phyloP scores from a whole-genome alignment of 2,888 invertebrate species.

The Aphidoletes aphidimyza region DNA sequence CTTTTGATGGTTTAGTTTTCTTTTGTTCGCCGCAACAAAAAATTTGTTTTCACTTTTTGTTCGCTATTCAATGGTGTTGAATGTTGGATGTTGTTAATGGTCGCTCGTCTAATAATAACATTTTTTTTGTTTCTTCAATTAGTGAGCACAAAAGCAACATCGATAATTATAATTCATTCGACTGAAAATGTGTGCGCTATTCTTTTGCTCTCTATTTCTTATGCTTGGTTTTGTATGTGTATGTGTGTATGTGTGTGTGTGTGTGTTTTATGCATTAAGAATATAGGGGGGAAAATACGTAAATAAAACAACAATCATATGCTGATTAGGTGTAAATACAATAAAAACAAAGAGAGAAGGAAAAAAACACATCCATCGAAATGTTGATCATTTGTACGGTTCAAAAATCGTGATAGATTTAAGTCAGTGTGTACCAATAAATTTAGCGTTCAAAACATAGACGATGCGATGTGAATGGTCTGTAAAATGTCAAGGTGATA shows the following conservation, averaged over 20 bases:
- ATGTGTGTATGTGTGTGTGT: background rate
- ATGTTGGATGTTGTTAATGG: background rate
- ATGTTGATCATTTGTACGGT: background rate
- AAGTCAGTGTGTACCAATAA: background rate
- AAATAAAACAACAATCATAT: background rate
- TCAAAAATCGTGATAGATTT: background rate
- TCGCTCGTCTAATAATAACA: background rate
- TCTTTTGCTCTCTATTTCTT: no score
- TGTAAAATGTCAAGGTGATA: constrained; percentile 50
- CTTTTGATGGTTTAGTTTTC: background rate
- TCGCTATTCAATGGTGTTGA: background rate
- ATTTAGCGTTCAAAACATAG: background rate
- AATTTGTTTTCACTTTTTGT: constrained; percentile 27
- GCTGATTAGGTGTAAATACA: constrained; percentile 6
- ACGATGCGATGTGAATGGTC: constrained; percentile 39
- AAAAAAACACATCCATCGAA: background rate
- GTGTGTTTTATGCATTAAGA: background rate
- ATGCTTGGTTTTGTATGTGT: no score
- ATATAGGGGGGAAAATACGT: background rate
- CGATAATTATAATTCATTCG: constrained; percentile 40
- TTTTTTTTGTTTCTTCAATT: background rate
- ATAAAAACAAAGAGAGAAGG: background rate
- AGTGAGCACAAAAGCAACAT: background rate
- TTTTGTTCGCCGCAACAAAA: background rate
- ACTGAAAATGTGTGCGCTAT: background rate